Evolutionary conservation across 2,888 invertebrate genomes (phyloP).

Genomic region (Rosalia funebris): DNA sequence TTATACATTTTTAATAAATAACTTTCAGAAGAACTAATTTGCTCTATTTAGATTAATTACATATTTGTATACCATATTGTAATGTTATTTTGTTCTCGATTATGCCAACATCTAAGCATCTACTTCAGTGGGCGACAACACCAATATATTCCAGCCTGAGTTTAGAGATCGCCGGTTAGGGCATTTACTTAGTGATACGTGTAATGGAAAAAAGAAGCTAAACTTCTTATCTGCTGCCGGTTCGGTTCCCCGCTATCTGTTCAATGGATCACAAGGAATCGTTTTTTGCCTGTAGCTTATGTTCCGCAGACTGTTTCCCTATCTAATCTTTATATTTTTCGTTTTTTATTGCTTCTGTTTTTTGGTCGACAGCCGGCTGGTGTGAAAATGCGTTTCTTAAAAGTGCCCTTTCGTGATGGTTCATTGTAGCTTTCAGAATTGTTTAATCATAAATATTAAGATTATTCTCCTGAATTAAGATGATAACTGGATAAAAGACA

Average conservation of each 20-base stretch:
- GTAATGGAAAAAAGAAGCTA: conserved; percentile 29
- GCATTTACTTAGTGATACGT: conserved; percentile 32
- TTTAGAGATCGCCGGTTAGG: neutral
- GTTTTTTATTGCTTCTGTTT: conserved; percentile 24
- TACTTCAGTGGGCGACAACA: no score
- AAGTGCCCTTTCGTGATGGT: conserved; percentile 1
- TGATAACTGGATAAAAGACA: no score
- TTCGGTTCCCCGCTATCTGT: conserved; percentile 42
- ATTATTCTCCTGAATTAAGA: no score
- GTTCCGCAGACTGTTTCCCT: conserved; percentile 33
- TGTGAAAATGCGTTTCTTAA: conserved; percentile 7
- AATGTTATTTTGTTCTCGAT: no score
- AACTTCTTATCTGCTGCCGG: conserved; percentile 37
- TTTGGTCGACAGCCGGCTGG: conserved; percentile 4
- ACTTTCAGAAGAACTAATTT: no score
- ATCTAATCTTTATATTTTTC: conserved; percentile 40
- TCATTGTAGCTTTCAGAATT: no score
- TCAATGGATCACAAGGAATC: conserved; percentile 49
- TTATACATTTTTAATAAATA: no score
- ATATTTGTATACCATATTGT: no score
- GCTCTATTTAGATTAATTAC: no score
- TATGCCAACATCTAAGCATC: no score
- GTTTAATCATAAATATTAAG: no score
- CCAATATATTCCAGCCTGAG: conserved; percentile 1
- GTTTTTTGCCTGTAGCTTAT: conserved; percentile 33